Evolutionary conservation across 2,797 vertebrate genomes (phyloP), one percentile per base, ranked within the genome.

Genomic region (Mus spretus): DNA sequence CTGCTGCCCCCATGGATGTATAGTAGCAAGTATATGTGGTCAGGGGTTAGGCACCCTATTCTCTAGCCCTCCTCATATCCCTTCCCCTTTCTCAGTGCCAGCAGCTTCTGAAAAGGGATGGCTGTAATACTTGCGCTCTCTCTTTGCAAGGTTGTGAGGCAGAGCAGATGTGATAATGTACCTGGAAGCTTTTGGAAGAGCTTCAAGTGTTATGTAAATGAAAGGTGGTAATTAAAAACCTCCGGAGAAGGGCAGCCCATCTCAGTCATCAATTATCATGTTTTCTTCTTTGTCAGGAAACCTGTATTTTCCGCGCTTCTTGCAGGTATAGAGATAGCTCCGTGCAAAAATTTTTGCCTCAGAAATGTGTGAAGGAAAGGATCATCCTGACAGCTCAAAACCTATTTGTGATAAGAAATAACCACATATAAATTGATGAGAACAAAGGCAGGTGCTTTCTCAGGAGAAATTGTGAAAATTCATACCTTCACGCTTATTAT

Each of bases 191-290:
- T 92, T 94, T 97, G 94, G 92, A 94, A 96, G 78, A 95, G 72
- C 86, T 97, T 96, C 96, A 93, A 95, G 97, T 96, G 91, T 98
- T 97, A 96, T 96, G 96, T 97, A 98, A 97, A 98, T 97, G 97
- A 97, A 97, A 97, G 96, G 97, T 98, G 97, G 97, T 97, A 98
- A 98, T 97, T 98, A 98, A 97, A 98, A 97, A 97, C 90, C 97
- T 95, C 94, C 78, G 92, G 96, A 97, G 96, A 97, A 96, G 97
- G 96, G 87, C 95, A 93, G 92, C 97, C 84, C 95, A 74, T 96
- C 94, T 96, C 93, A 96, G 90, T 96, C 96, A 96, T 98, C 97
- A 97, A 97, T 98, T 97, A 98, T 97, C 96, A 96, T 97, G 96
- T 97, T 97, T 98, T 97, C 96, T 96, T 96, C 55, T 87, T 96